Evolutionary conservation across 2,797 vertebrate species (phyloP), one percentile per base, ranked within the genome.

Genomic region (Petrocephalus sullivani): DNA sequence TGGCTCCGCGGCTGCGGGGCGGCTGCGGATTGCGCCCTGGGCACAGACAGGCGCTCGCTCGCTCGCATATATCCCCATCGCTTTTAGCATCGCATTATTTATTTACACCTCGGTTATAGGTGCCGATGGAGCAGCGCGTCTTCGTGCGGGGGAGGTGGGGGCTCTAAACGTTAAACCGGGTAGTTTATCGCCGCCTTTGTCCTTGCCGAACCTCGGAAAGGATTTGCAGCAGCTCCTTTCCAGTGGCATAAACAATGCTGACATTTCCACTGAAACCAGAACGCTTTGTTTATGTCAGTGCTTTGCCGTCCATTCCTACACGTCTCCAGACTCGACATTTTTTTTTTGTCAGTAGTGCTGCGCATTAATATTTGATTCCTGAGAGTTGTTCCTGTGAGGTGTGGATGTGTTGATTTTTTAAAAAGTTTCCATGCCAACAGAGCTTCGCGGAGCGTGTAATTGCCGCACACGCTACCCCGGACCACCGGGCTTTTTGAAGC

Each of bases 281-380:
- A 60, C 75, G 33, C 87, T 60, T 82, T 60, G 87, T 51, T 88
- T 51, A 88, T 83, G 56, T 81, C 46, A 78, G 71, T 51, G 87
- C 33, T 71, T 54, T 58, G 23, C 67, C 37, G 78, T 46, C 87
- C 37, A 41, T 46, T 37, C 28, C 16, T 51, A 37, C 58, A 57
- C 46, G 33, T 71, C 21, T 60, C 41, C 37, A 19, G 37, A 82
- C 71, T 54, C 8, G 56, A 83, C 88, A 57, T 86, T 33, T 71
- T 88, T 54, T 57, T 87, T 8, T 46, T 78, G 3, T 81, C 84
- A 57, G 19, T 86, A 85, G 71, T 87, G 61, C 54, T 58, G 54
- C 54, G 57, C 37, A 83, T 89, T 81, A 86, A 87, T 89, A 82
- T 83, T 89, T 83, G 86, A 54, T 89, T 46, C 58, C 4, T 37